Evolutionary conservation across 2,888 invertebrate genomes (phyloP).

Genomic region (Petrolisthes cinctipes): DNA sequence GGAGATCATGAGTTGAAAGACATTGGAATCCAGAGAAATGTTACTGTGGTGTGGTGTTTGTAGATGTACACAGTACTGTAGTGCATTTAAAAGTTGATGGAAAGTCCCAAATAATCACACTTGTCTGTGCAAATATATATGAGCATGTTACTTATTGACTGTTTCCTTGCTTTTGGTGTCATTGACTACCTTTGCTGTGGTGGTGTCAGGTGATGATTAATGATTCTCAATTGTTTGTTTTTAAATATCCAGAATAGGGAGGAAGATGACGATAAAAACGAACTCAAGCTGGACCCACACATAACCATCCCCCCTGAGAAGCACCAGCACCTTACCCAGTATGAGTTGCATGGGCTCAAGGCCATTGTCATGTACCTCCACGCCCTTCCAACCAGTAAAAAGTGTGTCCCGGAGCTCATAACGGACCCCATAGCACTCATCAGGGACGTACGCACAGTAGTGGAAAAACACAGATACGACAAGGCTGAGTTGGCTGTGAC

Average conservation of each 20-base stretch:
- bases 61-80: no score
- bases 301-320: conserved; percentile 51
- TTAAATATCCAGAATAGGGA: background rate
- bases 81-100: no score
- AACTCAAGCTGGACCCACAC: background rate
- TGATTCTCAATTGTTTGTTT: no score
- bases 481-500: conserved; percentile 83
- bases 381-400: conserved; percentile 87
- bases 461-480: conserved; percentile 90
- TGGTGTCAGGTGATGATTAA: no score
- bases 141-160: no score
- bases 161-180: no score
- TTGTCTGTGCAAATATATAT: no score
- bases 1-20: no score
- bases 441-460: conserved; percentile 87
- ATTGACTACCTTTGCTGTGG: no score
- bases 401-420: conserved; percentile 91
- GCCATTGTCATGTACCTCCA: conserved; percentile 93
- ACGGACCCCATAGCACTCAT: conserved; percentile 90
- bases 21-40: no score
- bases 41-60: no score
- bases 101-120: no score
- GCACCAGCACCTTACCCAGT: conserved; percentile 69
- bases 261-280: background rate
- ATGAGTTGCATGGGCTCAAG: conserved; percentile 74